phyloP scores from a whole-genome alignment of 2,113 vertebrate species.

The Eurypyga helias region DNA sequence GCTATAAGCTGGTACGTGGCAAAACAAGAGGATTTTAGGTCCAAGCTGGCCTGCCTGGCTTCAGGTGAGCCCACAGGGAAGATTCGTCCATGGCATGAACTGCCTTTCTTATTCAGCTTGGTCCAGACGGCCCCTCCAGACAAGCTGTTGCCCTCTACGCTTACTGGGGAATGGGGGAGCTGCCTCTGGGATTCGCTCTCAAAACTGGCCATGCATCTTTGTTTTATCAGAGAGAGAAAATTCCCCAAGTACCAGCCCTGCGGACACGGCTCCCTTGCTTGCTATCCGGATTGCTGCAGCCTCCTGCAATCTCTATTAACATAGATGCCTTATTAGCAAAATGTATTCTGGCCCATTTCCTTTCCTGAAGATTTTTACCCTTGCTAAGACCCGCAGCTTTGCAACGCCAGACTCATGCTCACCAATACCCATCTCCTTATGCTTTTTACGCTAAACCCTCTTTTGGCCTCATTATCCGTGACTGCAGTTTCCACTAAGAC shows the following conservation, averaged over 20 bases:
- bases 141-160: fast-evolving
- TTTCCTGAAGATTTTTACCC: not conserved
- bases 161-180: not conserved
- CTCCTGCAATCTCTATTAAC: not conserved
- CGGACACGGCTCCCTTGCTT: fast-evolving
- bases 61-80: not conserved
- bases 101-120: not conserved
- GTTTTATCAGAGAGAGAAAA: not conserved
- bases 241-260: not conserved
- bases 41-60: not conserved
- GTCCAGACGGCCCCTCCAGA: not conserved
- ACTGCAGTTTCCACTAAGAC: conserved; percentile 14
- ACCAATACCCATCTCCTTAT: not conserved
- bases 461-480: conserved; percentile 60
- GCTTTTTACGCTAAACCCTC: conserved; percentile 29
- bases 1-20: not conserved
- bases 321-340: conserved; percentile 13
- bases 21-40: not conserved
- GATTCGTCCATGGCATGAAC: not conserved
- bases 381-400: not conserved
- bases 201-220: not conserved
- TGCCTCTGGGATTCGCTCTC: not conserved
- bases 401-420: not conserved
- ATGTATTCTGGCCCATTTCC: conserved; percentile 28
- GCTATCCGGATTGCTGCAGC: not conserved